Base-by-base conservation (phyloP, 2,888 invertebrate genomes). In the Leptura quadrifasciata region DNA sequence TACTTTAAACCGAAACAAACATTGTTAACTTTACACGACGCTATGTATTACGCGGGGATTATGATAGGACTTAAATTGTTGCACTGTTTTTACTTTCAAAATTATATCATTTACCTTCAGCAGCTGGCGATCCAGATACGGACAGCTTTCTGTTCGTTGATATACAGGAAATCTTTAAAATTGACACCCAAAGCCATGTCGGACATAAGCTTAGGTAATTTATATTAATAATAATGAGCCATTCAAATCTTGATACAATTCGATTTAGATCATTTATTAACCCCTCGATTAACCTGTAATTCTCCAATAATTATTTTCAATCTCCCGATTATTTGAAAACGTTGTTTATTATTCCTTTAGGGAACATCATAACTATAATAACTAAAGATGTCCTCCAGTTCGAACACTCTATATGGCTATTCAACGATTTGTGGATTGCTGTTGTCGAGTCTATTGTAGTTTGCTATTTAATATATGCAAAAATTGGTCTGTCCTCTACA, bases 371-470 rank as follows among this genome's bases (percentile, higher is more conserved):
- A 52, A 98, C 98, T 85, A 92, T 98, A 15, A 91, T 98, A 74
- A 96, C 97, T 0, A 98, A 97, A 87, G 98, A 98, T 88, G 95
- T 98, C 79, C 94, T 94, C 82, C 92, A 97, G 71, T 97, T 98
- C 88, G 98, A 98, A 88, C 92, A 95, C 85, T 95, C 95, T 5
- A 91, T 96, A 47, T 93, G 96, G 83, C 96, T 97, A 87, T 89
- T 97, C 12, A 97, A 97, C 89, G 98, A 97, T 87, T 90, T 97
- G 20, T 97, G 97, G 96, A 94, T 97, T 76, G 97, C 97, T 0
- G 95, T 97, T 0, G 86, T 97, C 17, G 95, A 97, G 84, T 94
- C 96, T 0, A 88, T 94, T 67, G 92, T 96, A 79, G 93, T 96
- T 77, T 94, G 95, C 5, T 94, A 93, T 87, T 92, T 98, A 76